phyloP scores from a whole-genome alignment of 2,797 vertebrate species.

The Cossypha caffra region DNA sequence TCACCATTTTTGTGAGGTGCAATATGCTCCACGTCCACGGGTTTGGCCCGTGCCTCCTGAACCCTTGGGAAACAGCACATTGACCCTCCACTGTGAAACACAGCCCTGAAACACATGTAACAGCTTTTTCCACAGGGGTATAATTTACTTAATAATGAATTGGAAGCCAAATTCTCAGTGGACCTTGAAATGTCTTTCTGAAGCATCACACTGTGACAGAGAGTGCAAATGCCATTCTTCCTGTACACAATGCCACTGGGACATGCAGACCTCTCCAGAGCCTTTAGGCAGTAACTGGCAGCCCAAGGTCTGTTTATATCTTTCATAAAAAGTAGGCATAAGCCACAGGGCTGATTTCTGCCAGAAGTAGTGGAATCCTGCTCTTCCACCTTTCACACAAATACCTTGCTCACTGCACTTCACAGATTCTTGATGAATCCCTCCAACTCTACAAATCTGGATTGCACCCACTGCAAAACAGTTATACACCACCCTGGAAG shows the following conservation, averaged over 20 bases:
- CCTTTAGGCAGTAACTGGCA: not conserved
- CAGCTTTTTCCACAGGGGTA: not conserved
- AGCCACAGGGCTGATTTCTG: not conserved
- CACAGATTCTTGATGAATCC: not conserved
- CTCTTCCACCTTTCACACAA: not conserved
- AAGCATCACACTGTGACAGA: not conserved
- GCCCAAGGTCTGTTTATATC: not conserved
- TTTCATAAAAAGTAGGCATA: not conserved
- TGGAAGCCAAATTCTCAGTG: not conserved
- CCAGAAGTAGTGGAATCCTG: not conserved
- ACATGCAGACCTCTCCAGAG: not conserved
- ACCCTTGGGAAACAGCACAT: not conserved
- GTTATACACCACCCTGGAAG: not conserved
- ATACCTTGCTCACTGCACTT: accelerated
- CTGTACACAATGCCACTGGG: not conserved
- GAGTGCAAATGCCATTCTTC: not conserved
- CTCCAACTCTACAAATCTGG: accelerated
- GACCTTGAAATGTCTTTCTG: not conserved
- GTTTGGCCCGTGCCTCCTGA: not conserved
- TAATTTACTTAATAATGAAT: not conserved
- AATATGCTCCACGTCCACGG: accelerated
- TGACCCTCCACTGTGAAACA: not conserved
- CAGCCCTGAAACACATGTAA: not conserved
- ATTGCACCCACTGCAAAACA: not conserved
- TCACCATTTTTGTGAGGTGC: not conserved